Evolutionary conservation across 2,797 vertebrate species (phyloP), one percentile per base, ranked within the genome.

Genomic region (Phaenicophaeus curvirostris): DNA sequence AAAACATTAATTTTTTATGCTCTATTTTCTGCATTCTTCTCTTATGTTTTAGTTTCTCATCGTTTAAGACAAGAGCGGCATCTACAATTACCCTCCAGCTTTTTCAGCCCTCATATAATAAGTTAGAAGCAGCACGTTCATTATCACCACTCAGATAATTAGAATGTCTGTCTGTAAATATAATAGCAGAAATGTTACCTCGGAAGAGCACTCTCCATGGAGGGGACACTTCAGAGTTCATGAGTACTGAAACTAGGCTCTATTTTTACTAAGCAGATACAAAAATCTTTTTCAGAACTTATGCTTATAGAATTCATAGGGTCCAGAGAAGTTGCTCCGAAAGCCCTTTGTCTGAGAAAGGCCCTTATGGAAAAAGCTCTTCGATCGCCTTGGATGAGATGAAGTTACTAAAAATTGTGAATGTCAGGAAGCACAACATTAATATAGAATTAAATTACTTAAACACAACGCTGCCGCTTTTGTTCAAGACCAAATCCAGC

Each of bases 121-220:
- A 94, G 93, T 93, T 93, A 95, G 69, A 95, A 97, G 94, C 86
- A 95, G 94, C 88, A 96, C 62, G 90, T 93, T 97, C 95, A 96
- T 94, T 86, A 97, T 83, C 69, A 69, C 84, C 88, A 89, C 90
- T 66, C 83, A 94, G 96, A 95, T 96, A 97, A 97, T 97, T 93
- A 96, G 91, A 69, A 90, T 71, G 87, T 75, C 94, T 95, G 91
- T 94, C 69, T 46, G 94, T 93, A 97, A 94, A 97, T 89, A 97
- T 63, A 73, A 89, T 96, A 95, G 91, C 42, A 89, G 84, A 93
- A 96, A 62, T 50, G 90, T 92, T 92, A 39, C 66, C 93, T 94
- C 78, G 89, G 41, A 96, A 97, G 90, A 94, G 37, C 59, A 59
- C 89, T 89, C 73, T 72, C 55, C 31, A 67, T 31, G 89, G 84